Conservation (phyloP, 2,888 invertebrate species). For the Dryomyza anilis region DNA sequence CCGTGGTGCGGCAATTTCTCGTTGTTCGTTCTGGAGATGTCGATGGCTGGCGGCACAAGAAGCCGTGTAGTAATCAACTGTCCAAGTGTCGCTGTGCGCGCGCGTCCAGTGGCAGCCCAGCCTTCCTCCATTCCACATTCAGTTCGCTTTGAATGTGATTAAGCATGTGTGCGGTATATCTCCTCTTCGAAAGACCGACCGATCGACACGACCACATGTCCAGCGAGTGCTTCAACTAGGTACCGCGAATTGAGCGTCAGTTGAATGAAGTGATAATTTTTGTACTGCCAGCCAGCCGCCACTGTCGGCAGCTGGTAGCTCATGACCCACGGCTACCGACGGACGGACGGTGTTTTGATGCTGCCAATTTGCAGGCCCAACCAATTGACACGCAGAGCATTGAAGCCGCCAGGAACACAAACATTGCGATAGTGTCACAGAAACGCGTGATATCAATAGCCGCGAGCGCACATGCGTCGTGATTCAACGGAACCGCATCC, state of each 20-base stretch:
- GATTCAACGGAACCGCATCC: too few species aligned
- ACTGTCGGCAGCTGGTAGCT: constrained; percentile 31
- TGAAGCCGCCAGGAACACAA: not conserved
- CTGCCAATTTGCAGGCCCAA: constrained; percentile 36
- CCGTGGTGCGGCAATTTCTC: constrained; percentile 10
- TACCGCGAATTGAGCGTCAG: constrained; percentile 39
- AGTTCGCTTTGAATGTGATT: constrained; percentile 5
- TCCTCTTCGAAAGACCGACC: not conserved
- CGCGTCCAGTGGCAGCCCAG: not conserved
- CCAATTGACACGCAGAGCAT: constrained; percentile 21
- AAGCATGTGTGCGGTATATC: not conserved
- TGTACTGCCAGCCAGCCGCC: constrained; percentile 35
- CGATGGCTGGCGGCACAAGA: not conserved
- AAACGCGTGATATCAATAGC: constrained; percentile 6
- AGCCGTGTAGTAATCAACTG: constrained; percentile 11
- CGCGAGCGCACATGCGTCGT: too few species aligned
- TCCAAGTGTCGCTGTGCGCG: constrained; percentile 4
- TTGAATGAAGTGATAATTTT: constrained; percentile 58
- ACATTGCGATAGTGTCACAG: constrained; percentile 19
- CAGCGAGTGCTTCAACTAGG: not conserved
- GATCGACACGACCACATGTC: not conserved
- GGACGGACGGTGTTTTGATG: constrained; percentile 37
- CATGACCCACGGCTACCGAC: too few species aligned
- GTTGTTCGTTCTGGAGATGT: not conserved
- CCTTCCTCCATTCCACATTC: not conserved